phyloP scores from a whole-genome alignment of 1,140 invertebrate genomes.

The Bombus sylvicola region DNA sequence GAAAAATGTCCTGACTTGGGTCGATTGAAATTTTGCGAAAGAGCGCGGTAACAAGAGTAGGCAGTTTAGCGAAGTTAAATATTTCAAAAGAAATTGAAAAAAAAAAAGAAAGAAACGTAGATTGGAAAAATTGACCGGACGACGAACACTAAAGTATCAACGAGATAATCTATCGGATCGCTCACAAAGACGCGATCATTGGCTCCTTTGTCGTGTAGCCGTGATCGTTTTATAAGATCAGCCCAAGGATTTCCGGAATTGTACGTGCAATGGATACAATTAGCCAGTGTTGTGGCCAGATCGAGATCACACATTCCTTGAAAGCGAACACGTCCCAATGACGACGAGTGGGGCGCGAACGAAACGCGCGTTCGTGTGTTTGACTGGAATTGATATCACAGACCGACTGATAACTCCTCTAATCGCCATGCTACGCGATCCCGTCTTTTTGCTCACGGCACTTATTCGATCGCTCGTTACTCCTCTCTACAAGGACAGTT shows the following conservation, averaged over 20 bases:
- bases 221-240: neutral
- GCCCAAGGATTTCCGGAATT: neutral
- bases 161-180: no score
- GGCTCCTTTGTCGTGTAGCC: neutral
- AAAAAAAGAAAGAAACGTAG: neutral
- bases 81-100: neutral
- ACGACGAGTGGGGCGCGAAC: slow-evolving; percentile 9
- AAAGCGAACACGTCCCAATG: neutral
- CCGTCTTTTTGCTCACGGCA: slow-evolving; percentile 73
- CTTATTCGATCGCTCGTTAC: slow-evolving; percentile 24
- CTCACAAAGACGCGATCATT: neutral
- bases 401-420: slow-evolving; percentile 60
- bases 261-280: neutral
- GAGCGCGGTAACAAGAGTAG: no score
- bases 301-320: neutral
- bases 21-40: no score
- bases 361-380: slow-evolving; percentile 32
- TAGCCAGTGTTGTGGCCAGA: neutral
- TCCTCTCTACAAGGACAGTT: slow-evolving; percentile 5
- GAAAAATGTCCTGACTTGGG: no score
- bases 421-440: slow-evolving; percentile 52
- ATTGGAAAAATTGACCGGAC: neutral
- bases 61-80: no score
- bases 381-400: slow-evolving; percentile 58
- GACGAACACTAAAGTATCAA: neutral